Percentiles rank a stretch among this genome's conserved stretches.
Evolutionary conservation across 2,888 invertebrate species (phyloP).

Genomic region (Caprella mutica): DNA sequence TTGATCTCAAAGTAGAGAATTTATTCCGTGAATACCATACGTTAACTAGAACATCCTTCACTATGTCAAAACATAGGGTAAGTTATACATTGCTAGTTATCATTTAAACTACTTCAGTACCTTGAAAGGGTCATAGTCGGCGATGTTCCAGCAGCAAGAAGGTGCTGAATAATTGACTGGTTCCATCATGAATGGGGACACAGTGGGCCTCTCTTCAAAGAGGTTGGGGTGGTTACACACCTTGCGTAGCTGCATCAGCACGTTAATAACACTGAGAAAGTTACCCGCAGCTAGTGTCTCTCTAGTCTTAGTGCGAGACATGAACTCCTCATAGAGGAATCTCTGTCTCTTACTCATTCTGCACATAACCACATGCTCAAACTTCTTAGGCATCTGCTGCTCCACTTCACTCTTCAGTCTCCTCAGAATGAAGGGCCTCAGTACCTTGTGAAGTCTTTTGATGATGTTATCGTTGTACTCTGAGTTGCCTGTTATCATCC

Average conservation of each 20-base stretch:
- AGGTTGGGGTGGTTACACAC: constrained; percentile 97
- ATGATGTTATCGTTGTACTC: constrained; percentile 85
- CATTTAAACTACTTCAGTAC: no score
- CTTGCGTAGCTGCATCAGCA: constrained; percentile 92
- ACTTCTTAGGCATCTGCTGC: constrained; percentile 93
- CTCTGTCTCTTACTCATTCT: constrained; percentile 89
- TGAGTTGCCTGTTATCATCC: constrained; percentile 85
- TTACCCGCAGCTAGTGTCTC: constrained; percentile 89
- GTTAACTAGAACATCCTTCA: no score
- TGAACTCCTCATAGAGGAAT: constrained; percentile 97
- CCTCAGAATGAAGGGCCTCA: constrained; percentile 83
- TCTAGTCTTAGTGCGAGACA: constrained; percentile 87
- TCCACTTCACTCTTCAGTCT: constrained; percentile 90
- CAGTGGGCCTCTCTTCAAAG: constrained; percentile 89
- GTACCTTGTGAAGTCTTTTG: constrained; percentile 77
- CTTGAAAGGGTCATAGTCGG: constrained; percentile 62
- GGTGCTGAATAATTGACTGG: constrained; percentile 58
- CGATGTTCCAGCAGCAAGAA: constrained; percentile 55
- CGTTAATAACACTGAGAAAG: constrained; percentile 86
- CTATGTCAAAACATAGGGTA: no score
- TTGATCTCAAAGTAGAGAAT: no score
- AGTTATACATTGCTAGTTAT: no score
- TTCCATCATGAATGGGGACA: constrained; percentile 83
- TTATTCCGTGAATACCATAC: no score
- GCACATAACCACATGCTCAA: constrained; percentile 88